Evolutionary conservation across 2,888 invertebrate genomes (phyloP).

Genomic region (Brachyopa scutellaris): DNA sequence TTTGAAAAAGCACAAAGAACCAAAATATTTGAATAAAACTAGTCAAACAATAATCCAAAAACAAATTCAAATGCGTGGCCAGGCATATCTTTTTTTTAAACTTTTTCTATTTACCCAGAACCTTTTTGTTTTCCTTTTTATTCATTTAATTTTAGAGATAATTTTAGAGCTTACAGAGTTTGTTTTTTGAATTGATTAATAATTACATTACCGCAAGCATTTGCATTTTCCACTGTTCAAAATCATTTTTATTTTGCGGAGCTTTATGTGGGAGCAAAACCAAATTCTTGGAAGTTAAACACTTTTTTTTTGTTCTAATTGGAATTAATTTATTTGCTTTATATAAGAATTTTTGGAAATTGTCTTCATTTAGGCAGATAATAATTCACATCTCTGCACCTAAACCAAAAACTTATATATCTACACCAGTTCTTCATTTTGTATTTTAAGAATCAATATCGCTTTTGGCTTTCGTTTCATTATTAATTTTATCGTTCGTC

Average conservation of each 20-base stretch:
- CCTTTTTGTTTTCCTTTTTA: conserved; percentile 44
- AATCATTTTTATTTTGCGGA: conserved; percentile 64
- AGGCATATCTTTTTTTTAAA: conserved; percentile 78
- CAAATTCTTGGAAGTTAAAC: conserved; percentile 17
- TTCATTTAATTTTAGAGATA: conserved; percentile 61
- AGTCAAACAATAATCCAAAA: conserved; percentile 49
- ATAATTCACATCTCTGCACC: conserved; percentile 48
- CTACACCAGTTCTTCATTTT: conserved; percentile 35
- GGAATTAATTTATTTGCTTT: conserved; percentile 8
- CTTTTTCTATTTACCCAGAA: conserved; percentile 72
- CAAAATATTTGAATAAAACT: conserved; percentile 45
- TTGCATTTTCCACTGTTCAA: conserved; percentile 66
- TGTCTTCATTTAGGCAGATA: not conserved
- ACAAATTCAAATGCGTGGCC: conserved; percentile 81
- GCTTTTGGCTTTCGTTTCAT: conserved; percentile 60
- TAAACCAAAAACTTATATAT: conserved; percentile 3
- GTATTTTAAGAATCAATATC: conserved; percentile 21
- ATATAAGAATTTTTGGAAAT: conserved; percentile 19
- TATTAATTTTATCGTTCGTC: conserved; percentile 33
- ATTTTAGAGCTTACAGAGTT: conserved; percentile 69
- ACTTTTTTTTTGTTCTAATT: conserved; percentile 12
- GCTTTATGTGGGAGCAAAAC: conserved; percentile 68
- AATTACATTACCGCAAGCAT: conserved; percentile 68
- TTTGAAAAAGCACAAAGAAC: conserved; percentile 60
- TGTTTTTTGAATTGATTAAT: conserved; percentile 68